phyloP scores from a whole-genome alignment of 1,140 invertebrate genomes.

The Drosophila micromelanica region DNA sequence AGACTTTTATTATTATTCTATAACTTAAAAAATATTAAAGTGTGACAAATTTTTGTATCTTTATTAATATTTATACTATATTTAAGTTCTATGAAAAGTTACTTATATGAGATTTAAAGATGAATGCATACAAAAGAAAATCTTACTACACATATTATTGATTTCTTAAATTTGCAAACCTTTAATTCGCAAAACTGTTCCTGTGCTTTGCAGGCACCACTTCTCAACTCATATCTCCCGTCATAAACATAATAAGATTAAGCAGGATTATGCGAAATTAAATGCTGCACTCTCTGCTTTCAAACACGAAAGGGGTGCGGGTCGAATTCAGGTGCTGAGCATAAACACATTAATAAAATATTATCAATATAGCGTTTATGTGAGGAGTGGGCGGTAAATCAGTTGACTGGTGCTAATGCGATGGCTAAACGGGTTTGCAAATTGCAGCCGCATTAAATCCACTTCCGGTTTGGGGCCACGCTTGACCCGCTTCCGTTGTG shows the following conservation, averaged over 20 bases:
- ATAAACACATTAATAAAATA: conserved; percentile 41
- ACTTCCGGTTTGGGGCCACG: conserved; percentile 57
- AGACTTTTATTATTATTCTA: too few species aligned
- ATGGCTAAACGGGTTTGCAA: conserved; percentile 59
- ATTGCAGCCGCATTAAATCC: conserved; percentile 74
- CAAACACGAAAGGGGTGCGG: too few species aligned
- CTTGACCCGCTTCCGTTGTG: conserved; percentile 48
- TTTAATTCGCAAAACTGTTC: too few species aligned
- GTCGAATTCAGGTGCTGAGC: background rate
- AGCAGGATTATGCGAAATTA: conserved; percentile 4
- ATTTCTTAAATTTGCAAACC: background rate
- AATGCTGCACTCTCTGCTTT: background rate
- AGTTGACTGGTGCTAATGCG: conserved; percentile 56
- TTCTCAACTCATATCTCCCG: conserved; percentile 7
- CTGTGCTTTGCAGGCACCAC: too few species aligned
- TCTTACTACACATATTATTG: background rate
- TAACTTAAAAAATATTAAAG: too few species aligned
- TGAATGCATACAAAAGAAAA: too few species aligned
- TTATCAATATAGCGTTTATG: conserved; percentile 19
- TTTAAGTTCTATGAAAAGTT: too few species aligned
- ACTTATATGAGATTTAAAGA: too few species aligned
- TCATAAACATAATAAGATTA: conserved; percentile 30
- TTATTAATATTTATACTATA: too few species aligned
- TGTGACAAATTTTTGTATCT: too few species aligned
- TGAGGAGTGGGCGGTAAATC: background rate